Percentiles rank a stretch among this genome's conserved stretches.
These are phyloP conservation scores for Arenicola marina DNA, from an alignment of 2,888 invertebrate species.

Conservation along the genomic window DNA sequence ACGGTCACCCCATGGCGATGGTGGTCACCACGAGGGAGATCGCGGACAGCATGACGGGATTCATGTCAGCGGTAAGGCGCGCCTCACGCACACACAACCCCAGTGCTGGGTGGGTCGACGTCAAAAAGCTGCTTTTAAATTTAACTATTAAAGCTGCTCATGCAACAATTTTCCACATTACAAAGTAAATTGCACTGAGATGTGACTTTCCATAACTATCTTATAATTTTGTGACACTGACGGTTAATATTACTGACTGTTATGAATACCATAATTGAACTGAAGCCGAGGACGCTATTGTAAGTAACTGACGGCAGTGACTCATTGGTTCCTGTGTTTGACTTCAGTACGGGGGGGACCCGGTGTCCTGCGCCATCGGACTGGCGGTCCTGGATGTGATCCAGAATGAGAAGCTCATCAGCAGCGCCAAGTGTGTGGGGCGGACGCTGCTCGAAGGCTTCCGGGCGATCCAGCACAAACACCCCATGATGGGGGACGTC, in stretches of 20 bases:
- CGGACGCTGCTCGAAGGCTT: constrained; percentile 73
- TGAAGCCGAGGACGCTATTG: too few species aligned
- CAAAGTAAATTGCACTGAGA: too few species aligned
- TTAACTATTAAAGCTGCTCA: too few species aligned
- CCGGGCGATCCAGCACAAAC: constrained; percentile 73
- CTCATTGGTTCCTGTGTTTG: neutral
- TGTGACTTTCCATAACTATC: neutral
- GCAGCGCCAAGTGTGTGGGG: constrained; percentile 83
- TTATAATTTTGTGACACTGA: too few species aligned
- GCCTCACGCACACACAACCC: too few species aligned
- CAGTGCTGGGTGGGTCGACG: too few species aligned
- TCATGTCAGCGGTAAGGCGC: too few species aligned
- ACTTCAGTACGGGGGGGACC: constrained; percentile 92
- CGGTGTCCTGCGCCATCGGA: constrained; percentile 95
- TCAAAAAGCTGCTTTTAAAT: too few species aligned
- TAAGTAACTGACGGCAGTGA: too few species aligned
- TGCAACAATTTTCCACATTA: too few species aligned
- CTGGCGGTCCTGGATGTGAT: constrained; percentile 93
- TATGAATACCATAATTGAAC: too few species aligned
- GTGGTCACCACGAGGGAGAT: constrained; percentile 85
- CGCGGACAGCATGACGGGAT: constrained; percentile 92
- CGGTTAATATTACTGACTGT: too few species aligned
- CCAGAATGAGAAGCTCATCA: constrained; percentile 81
- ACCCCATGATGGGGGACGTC: constrained; percentile 73
- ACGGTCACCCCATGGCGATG: constrained; percentile 86